Base-by-base conservation (phyloP, 2,888 invertebrate species). In the Slavum lentiscoides region DNA sequence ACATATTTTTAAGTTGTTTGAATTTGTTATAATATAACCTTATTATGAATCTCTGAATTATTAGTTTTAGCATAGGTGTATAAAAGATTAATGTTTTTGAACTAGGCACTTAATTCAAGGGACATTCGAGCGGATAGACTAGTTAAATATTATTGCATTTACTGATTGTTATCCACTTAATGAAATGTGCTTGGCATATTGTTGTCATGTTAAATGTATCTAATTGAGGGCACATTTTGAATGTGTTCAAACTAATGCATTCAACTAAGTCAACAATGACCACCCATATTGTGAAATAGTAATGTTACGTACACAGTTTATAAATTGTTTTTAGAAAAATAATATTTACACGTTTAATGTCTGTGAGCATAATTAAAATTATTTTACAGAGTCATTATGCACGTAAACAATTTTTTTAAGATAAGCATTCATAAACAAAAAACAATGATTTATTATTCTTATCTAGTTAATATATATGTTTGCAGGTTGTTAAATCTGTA, bases 401-500 rank as follows among this genome's bases (percentile, higher is more conserved):
- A 17, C 53, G 19, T 62, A 9, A 77, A 62, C 19, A 69, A 70
- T 77, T 43, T n/a, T 30, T 30, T 30, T 30, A 62, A 72, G 55
- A 72, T 80, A 80, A 72, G 21, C 21, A 55, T 58, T 43, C 59
- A 39, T 49, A 5, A 59, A 76, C 43, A 68, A 49, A 67, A 67
- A 67, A 23, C 30, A 43, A 67, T 59, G 39, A 67, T 68, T 59
- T 76, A 30, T 59, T 15, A 59, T 76, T 59, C 43, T 68, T 59
- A 76, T 76, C 58, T 58, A 2, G 17, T 74, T 49, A 11, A 30
- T 23, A 59, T 59, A 8, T 8, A 43, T 80, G 72, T 80, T 80
- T 43, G 15, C 72, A 80, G 80, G 80, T 80, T 80, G 80, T 80
- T 80, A 64, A 80, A 80, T 80, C 80, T 80, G 80, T 80, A 80